Percentiles rank a stretch among this genome's conserved stretches.
Evolutionary conservation across 2,797 vertebrate species (phyloP).

Genomic region (Sciaenops ocellatus): DNA sequence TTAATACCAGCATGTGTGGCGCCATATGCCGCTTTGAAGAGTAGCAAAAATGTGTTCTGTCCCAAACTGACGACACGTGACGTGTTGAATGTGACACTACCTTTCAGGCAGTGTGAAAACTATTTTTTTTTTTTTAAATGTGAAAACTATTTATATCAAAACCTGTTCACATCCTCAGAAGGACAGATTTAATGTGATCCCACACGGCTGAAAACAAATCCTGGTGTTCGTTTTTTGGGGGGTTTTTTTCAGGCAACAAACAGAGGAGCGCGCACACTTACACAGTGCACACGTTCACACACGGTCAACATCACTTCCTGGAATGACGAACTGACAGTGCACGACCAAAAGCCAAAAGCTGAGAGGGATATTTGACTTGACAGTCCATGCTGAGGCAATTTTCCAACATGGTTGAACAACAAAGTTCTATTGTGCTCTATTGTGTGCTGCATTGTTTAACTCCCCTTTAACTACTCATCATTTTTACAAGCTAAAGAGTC

Average conservation of each 20-base stretch:
- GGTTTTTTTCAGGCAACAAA: background rate
- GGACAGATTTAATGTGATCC: conserved; percentile 39
- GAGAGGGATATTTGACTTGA: conserved; percentile 71
- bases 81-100: conserved; percentile 34
- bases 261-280: background rate
- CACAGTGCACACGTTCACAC: conserved; percentile 46
- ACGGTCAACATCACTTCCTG: conserved; percentile 53
- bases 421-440: conserved; percentile 68
- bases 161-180: conserved; percentile 20
- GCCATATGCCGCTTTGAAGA: conserved; percentile 36
- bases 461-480: conserved; percentile 25
- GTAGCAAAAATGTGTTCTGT: conserved; percentile 26
- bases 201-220: conserved; percentile 29
- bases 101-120: conserved; percentile 35
- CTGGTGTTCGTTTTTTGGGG: conserved; percentile 9
- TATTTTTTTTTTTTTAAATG: background rate
- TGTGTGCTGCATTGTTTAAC: conserved; percentile 57
- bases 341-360: conserved; percentile 49
- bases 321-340: conserved; percentile 37
- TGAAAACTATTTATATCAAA: conserved; percentile 42
- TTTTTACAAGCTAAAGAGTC: conserved; percentile 38
- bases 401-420: conserved; percentile 62
- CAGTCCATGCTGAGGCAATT: conserved; percentile 74
- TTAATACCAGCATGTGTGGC: conserved; percentile 22
- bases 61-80: conserved; percentile 43